These are phyloP conservation scores for Chrysocyon brachyurus DNA, from an alignment of 2,797 vertebrate species.

Conservation along the genomic window DNA sequence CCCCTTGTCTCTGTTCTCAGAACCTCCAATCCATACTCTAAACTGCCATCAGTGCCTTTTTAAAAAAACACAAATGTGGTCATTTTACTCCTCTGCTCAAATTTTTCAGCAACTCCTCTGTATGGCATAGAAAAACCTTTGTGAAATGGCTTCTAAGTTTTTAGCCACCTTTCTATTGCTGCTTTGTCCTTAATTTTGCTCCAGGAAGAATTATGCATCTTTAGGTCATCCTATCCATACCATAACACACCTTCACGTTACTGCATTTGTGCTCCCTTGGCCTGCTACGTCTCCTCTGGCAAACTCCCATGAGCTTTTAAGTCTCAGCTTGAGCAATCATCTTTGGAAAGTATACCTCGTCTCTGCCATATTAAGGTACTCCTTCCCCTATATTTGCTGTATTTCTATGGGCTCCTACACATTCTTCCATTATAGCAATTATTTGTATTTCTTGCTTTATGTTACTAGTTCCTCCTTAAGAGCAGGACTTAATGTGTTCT, in stretches of 20 bases:
- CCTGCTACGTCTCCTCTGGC: neutral
- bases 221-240: neutral
- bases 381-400: neutral
- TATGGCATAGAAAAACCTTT: constrained; percentile 4
- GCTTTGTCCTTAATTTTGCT: constrained; percentile 20
- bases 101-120: constrained; percentile 22
- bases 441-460: constrained; percentile 49
- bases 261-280: neutral
- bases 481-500: constrained; percentile 37
- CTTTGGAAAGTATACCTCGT: constrained; percentile 24
- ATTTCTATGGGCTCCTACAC: neutral
- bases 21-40: neutral
- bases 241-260: neutral
- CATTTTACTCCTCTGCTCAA: neutral
- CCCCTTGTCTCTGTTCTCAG: constrained; percentile 33
- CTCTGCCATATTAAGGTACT: neutral
- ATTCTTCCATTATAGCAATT: neutral
- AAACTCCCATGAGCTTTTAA: neutral
- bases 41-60: neutral
- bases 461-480: constrained; percentile 62
- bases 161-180: neutral
- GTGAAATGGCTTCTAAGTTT: neutral
- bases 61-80: neutral
- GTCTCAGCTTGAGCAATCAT: constrained; percentile 20
- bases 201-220: constrained; percentile 14